Percentiles rank a stretch among this genome's conserved stretches.
Conservation (phyloP, 2,797 vertebrate genomes). For the Danionella dracula region DNA sequence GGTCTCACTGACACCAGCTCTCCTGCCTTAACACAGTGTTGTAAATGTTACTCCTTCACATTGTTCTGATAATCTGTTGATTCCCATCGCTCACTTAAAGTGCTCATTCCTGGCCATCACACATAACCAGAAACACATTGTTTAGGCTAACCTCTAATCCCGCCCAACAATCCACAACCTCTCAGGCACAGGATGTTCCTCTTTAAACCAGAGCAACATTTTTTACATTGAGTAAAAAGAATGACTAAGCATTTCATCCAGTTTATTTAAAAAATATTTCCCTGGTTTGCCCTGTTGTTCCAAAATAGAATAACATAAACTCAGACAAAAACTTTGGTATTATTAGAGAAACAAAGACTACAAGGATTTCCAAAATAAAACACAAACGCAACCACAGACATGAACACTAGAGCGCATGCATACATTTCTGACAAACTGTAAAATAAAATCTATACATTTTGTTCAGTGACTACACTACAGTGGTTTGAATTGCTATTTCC, state of each 20-base stretch:
- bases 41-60: slow-evolving; percentile 7
- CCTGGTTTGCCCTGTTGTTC: slow-evolving; percentile 17
- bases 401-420: slow-evolving; percentile 29
- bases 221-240: slow-evolving; percentile 13
- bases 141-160: slow-evolving; percentile 28
- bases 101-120: slow-evolving; percentile 22
- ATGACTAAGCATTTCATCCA: too few species aligned
- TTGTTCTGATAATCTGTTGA: slow-evolving; percentile 28
- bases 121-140: slow-evolving; percentile 12
- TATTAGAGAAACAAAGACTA: slow-evolving; percentile 28
- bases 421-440: too few species aligned
- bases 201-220: background rate
- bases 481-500: too few species aligned
- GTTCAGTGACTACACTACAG: too few species aligned
- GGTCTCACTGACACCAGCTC: slow-evolving; percentile 4
- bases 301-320: slow-evolving; percentile 28
- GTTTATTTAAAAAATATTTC: slow-evolving; percentile 4
- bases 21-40: slow-evolving; percentile 6
- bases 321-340: too few species aligned
- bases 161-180: slow-evolving; percentile 17
- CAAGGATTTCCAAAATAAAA: slow-evolving; percentile 30
- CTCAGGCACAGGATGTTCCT: slow-evolving; percentile 3
- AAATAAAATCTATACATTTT: too few species aligned
- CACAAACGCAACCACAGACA: slow-evolving; percentile 1
- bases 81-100: slow-evolving; percentile 37